Conservation (phyloP, 2,797 vertebrate genomes). For the Halcyon smyrnensis region DNA sequence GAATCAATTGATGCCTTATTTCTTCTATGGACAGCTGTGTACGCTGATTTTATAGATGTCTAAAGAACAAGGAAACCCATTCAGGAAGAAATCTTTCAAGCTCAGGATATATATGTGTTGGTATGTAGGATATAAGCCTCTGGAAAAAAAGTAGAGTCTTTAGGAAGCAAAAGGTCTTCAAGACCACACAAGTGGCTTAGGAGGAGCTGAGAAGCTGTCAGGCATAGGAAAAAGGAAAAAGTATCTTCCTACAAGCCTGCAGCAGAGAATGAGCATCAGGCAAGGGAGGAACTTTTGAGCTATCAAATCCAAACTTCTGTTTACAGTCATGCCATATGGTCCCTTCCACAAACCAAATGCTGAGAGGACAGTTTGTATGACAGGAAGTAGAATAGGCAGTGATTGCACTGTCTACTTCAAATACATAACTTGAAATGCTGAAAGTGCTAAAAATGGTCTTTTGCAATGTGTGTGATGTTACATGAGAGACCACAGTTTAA, state of each 20-base stretch:
- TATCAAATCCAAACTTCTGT: neutral
- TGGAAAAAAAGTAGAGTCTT: neutral
- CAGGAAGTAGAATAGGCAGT: neutral
- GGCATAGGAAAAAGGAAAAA: neutral
- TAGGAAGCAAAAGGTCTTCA: neutral
- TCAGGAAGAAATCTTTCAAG: neutral
- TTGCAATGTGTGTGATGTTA: no score
- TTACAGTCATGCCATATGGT: fast-evolving
- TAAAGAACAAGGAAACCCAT: neutral
- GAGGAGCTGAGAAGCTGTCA: neutral
- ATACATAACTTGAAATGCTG: neutral
- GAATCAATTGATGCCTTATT: neutral
- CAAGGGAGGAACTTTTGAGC: neutral
- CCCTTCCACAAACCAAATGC: neutral
- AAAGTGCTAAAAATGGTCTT: neutral
- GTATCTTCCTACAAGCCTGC: neutral
- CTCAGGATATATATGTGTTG: neutral
- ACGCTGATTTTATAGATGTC: neutral
- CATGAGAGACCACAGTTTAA: neutral
- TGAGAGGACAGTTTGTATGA: neutral
- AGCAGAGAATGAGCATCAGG: neutral
- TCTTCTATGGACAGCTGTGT: neutral
- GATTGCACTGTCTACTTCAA: neutral
- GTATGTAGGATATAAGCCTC: neutral
- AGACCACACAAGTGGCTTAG: neutral